phyloP scores from a whole-genome alignment of 2,797 vertebrate species.

The Coracias cyanogaster region DNA sequence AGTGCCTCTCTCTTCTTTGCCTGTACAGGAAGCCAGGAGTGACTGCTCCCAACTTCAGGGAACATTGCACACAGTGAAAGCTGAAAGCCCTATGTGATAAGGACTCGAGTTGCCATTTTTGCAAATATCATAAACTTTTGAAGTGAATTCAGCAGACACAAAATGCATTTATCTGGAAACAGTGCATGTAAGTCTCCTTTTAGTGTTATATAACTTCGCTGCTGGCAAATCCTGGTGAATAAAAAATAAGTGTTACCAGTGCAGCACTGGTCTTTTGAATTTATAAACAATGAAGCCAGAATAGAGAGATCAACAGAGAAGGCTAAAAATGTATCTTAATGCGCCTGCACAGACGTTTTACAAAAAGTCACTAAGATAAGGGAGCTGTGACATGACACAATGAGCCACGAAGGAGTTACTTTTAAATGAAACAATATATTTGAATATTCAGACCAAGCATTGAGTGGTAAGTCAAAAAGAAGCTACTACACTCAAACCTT shows the following conservation, averaged over 20 bases:
- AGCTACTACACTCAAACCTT: conserved; percentile 74
- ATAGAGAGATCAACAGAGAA: conserved; percentile 74
- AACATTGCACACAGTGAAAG: background rate
- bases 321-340: conserved; percentile 75
- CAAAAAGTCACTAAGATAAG: conserved; percentile 71
- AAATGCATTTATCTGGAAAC: conserved; percentile 40
- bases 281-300: conserved; percentile 74
- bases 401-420: conserved; percentile 70
- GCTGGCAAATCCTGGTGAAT: conserved; percentile 26
- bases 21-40: background rate
- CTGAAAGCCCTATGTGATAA: background rate
- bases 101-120: conserved; percentile 4
- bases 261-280: conserved; percentile 49
- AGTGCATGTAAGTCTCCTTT: background rate
- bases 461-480: conserved; percentile 75
- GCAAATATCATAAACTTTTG: conserved; percentile 31
- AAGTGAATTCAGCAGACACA: conserved; percentile 19
- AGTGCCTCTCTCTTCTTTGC: background rate
- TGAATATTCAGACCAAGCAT: conserved; percentile 75
- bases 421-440: conserved; percentile 74
- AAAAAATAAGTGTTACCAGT: conserved; percentile 57
- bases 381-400: conserved; percentile 72
- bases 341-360: conserved; percentile 54
- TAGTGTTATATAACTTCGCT: conserved; percentile 6
- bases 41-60: background rate